Conservation (phyloP, 2,113 vertebrate species). For the Labeo rohita region DNA sequence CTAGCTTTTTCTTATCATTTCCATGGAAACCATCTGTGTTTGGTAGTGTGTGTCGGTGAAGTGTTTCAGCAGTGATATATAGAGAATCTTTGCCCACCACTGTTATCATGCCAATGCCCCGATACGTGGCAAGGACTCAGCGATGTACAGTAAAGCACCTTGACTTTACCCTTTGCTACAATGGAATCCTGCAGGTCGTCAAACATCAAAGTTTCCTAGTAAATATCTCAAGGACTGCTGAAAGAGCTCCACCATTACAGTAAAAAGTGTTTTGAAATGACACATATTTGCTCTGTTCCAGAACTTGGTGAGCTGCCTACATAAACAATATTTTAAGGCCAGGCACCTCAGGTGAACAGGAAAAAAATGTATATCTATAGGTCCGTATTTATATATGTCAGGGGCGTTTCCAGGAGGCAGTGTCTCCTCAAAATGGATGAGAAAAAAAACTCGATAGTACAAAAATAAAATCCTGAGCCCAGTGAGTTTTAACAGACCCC, state of each 20-base stretch:
- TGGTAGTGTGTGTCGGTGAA: constrained; percentile 41
- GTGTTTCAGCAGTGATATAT: constrained; percentile 40
- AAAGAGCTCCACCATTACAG: constrained; percentile 39
- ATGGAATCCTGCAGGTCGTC: constrained; percentile 12
- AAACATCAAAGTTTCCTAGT: not conserved
- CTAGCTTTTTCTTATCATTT: constrained; percentile 45
- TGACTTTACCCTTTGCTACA: constrained; percentile 10
- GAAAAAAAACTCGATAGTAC: too few species aligned
- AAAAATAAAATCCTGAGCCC: too few species aligned
- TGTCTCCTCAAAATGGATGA: too few species aligned
- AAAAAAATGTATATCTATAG: too few species aligned
- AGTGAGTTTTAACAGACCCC: too few species aligned
- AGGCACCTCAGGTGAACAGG: not conserved
- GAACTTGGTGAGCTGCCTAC: not conserved
- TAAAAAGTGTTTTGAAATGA: constrained; percentile 5
- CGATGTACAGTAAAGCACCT: not conserved
- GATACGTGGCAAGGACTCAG: constrained; percentile 20
- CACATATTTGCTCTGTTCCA: not conserved
- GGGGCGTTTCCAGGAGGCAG: too few species aligned
- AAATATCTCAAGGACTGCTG: constrained; percentile 25
- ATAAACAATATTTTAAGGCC: not conserved
- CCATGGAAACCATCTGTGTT: constrained; percentile 61
- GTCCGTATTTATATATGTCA: too few species aligned
- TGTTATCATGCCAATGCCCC: constrained; percentile 21
- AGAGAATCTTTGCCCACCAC: not conserved